Conservation (phyloP, 2,797 vertebrate species). For the Prionace glauca region DNA sequence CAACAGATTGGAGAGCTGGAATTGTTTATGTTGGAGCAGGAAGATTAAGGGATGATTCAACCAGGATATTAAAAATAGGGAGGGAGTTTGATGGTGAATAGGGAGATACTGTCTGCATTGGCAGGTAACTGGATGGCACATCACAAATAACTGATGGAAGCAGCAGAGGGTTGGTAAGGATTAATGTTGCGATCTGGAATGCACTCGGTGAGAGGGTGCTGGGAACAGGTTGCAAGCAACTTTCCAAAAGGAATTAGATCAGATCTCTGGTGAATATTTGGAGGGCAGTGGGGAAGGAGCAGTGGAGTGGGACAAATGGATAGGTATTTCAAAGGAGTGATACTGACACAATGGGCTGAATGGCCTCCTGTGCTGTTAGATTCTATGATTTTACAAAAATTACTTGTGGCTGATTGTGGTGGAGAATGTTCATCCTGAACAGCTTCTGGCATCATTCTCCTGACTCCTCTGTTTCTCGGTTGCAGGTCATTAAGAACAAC, state of each 20-base stretch:
- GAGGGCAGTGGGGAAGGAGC: not conserved
- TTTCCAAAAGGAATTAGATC: not conserved
- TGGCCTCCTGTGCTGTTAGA: not conserved
- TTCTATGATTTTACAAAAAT: not conserved
- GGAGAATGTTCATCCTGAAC: not conserved
- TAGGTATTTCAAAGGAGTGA: not conserved
- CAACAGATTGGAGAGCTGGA: no score
- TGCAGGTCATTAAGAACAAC: constrained; percentile 87
- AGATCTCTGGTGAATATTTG: not conserved
- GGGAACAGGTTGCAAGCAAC: not conserved
- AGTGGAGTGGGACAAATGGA: not conserved
- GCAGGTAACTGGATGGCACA: not conserved
- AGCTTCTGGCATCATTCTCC: not conserved
- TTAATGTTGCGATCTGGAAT: not conserved
- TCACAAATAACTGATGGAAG: not conserved
- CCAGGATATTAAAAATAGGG: not conserved
- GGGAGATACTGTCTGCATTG: not conserved
- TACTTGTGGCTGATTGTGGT: not conserved
- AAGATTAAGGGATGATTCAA: not conserved
- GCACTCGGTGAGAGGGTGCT: not conserved
- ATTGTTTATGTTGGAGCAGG: not conserved
- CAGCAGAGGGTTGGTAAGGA: not conserved
- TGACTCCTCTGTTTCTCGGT: not conserved
- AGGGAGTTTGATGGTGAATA: not conserved
- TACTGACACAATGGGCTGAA: no score